Conservation (phyloP, 2,888 invertebrate genomes). For the Dexiosoma caninum region DNA sequence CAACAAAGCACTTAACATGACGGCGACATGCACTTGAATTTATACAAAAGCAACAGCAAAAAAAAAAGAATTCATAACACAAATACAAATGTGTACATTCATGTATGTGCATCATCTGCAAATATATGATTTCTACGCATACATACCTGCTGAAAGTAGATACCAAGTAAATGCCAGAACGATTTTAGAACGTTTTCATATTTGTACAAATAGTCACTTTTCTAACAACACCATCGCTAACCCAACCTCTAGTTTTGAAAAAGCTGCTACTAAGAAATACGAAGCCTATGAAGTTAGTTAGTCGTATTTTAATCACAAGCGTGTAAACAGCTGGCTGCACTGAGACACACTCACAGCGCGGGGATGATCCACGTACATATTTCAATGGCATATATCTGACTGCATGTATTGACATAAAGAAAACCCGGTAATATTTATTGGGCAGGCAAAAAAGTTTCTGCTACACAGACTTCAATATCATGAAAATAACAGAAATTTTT, state of each 20-base stretch:
- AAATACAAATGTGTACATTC: not conserved
- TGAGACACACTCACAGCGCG: not conserved
- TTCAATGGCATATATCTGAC: not conserved
- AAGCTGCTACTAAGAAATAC: conserved; percentile 14
- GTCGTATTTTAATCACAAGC: conserved; percentile 28
- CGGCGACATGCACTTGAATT: conserved; percentile 76
- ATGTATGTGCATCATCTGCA: not conserved
- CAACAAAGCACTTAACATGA: conserved; percentile 73
- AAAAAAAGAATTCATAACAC: not conserved
- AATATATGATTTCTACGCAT: not conserved
- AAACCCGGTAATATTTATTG: not conserved
- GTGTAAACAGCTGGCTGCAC: not conserved
- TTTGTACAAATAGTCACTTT: not conserved
- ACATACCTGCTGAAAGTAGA: conserved; percentile 30
- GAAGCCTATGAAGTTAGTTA: conserved; percentile 15
- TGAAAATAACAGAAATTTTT: not conserved
- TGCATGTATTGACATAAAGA: not conserved
- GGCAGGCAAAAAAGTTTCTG: not conserved
- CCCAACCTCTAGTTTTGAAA: not conserved
- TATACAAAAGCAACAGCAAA: conserved; percentile 72
- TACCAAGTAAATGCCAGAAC: conserved; percentile 23
- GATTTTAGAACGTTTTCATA: conserved; percentile 2
- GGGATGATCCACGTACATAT: not conserved
- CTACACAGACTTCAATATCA: not conserved
- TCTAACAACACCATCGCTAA: conserved; percentile 16